phyloP scores from a whole-genome alignment of 2,888 invertebrate genomes.

The Lottia scabra region DNA sequence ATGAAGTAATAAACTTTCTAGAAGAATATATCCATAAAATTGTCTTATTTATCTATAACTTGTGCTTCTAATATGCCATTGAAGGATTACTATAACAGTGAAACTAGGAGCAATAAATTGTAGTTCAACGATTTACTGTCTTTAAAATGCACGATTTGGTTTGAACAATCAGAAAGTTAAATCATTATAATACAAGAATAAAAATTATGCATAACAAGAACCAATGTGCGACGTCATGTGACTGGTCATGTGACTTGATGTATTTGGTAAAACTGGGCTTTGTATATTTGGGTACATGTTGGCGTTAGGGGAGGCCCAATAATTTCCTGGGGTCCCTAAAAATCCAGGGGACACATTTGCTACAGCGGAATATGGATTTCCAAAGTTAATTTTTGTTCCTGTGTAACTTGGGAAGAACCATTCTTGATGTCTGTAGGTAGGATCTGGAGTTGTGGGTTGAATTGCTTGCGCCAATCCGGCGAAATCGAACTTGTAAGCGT shows the following conservation, averaged over 20 bases:
- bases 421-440: slow-evolving; percentile 96
- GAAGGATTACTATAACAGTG: no score
- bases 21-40: no score
- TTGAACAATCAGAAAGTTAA: no score
- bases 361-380: slow-evolving; percentile 73
- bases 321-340: slow-evolving; percentile 39
- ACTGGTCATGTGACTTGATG: slow-evolving; percentile 81
- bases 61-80: no score
- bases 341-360: slow-evolving; percentile 39
- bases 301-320: slow-evolving; percentile 43
- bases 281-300: slow-evolving; percentile 74
- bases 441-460: slow-evolving; percentile 81
- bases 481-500: slow-evolving; percentile 95
- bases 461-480: slow-evolving; percentile 83
- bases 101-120: no score
- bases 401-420: slow-evolving; percentile 83
- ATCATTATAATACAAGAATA: neutral
- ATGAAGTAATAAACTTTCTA: no score
- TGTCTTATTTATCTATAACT: no score
- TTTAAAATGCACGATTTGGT: no score
- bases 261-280: slow-evolving; percentile 75
- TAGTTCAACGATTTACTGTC: no score
- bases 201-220: slow-evolving; percentile 69
- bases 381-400: slow-evolving; percentile 86
- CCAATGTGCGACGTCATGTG: slow-evolving; percentile 90